Evolutionary conservation across 2,797 vertebrate species (phyloP).

Genomic region (Anomalospiza imberbis): DNA sequence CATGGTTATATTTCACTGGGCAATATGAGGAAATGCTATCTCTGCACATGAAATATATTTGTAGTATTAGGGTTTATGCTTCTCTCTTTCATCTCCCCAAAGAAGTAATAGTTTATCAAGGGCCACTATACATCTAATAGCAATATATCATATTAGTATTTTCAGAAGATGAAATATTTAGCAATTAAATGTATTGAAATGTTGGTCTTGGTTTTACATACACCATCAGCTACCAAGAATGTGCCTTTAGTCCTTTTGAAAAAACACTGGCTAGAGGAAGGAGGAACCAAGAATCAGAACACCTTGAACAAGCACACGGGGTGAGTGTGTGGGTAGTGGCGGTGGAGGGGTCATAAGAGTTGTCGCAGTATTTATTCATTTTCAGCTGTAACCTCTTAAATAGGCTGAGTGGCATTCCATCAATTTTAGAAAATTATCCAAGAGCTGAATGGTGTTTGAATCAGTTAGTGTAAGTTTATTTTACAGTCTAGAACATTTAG

Average conservation of each 20-base stretch:
- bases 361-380: background rate
- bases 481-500: background rate
- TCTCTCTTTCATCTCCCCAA: background rate
- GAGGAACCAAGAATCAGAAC: background rate
- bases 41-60: background rate
- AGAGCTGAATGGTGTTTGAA: background rate
- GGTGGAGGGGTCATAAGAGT: background rate
- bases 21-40: background rate
- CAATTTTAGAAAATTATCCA: background rate
- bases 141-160: background rate
- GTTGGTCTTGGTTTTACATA: background rate
- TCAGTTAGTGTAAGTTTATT: background rate
- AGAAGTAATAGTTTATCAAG: background rate
- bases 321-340: fast-evolving
- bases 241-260: background rate
- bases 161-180: background rate
- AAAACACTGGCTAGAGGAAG: background rate
- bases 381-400: background rate
- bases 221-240: background rate
- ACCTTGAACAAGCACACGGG: background rate
- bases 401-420: background rate
- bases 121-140: background rate
- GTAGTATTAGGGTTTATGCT: background rate
- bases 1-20: background rate
- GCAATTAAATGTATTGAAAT: background rate